Conservation (phyloP, 2,888 invertebrate genomes). For the Leptinotarsa haldemani region DNA sequence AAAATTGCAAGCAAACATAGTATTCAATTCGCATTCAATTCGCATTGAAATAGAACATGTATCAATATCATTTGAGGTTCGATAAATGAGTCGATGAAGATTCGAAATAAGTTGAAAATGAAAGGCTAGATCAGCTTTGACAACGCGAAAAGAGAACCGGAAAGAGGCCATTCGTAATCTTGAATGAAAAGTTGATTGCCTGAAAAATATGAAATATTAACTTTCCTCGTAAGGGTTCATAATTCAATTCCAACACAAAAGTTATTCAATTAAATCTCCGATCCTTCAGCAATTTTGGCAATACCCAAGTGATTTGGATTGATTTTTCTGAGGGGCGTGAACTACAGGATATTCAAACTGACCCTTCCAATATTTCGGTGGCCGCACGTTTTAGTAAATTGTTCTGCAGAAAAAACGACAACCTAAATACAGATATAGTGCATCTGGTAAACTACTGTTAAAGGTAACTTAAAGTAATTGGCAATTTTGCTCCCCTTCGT, state of each 20-base stretch:
- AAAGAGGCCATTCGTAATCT: not conserved
- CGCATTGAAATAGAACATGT: not conserved
- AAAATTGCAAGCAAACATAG: no score
- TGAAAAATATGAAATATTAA: conserved; percentile 2
- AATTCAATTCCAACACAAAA: conserved; percentile 8
- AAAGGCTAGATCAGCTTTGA: not conserved
- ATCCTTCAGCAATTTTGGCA: not conserved
- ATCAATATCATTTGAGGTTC: not conserved
- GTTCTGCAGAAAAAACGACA: conserved; percentile 39
- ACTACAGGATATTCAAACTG: conserved; percentile 39
- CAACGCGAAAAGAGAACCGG: not conserved
- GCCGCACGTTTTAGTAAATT: conserved; percentile 41
- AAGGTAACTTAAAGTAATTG: conserved; percentile 53
- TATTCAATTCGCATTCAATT: no score
- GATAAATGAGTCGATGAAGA: not conserved
- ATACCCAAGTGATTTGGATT: conserved; percentile 4
- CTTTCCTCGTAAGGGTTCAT: conserved; percentile 4
- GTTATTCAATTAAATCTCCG: conserved; percentile 7
- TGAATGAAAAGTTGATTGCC: conserved; percentile 2
- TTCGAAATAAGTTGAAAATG: not conserved
- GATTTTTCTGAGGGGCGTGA: not conserved
- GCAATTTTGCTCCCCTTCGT: conserved; percentile 45
- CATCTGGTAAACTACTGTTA: conserved; percentile 46
- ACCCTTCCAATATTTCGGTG: conserved; percentile 35
- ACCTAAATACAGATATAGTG: conserved; percentile 49